Percentiles rank a stretch among this genome's conserved stretches.
Evolutionary conservation across 2,888 invertebrate species (phyloP).

Genomic region (Sussaba pulchella): DNA sequence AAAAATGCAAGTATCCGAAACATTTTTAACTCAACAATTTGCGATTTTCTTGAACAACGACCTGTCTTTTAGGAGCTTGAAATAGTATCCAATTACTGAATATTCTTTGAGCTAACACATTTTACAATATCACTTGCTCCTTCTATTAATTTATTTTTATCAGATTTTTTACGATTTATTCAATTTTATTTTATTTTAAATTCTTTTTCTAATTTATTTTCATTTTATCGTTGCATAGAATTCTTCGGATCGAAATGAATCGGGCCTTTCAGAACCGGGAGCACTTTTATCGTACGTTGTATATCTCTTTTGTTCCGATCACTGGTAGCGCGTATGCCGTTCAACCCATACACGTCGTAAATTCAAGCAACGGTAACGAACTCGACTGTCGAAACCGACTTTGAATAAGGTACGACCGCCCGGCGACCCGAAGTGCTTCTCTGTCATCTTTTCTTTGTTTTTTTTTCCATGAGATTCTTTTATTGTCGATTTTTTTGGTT

Average conservation of each 20-base stretch:
- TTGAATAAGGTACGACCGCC: slow-evolving; percentile 76
- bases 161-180: too few species aligned
- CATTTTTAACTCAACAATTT: slow-evolving; percentile 9
- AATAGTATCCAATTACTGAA: not conserved
- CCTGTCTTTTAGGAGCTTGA: not conserved
- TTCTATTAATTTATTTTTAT: slow-evolving; percentile 35
- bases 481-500: slow-evolving; percentile 59
- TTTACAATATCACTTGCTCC: slow-evolving; percentile 56
- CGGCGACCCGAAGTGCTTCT: slow-evolving; percentile 73
- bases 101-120: slow-evolving; percentile 32
- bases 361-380: slow-evolving; percentile 82
- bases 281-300: slow-evolving; percentile 67
- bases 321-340: slow-evolving; percentile 52
- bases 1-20: slow-evolving; percentile 6
- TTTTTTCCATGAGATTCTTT: slow-evolving; percentile 46
- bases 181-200: slow-evolving; percentile 8
- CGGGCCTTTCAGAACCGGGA: slow-evolving; percentile 58
- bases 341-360: slow-evolving; percentile 77
- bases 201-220: slow-evolving; percentile 28
- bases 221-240: not conserved
- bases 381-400: slow-evolving; percentile 82
- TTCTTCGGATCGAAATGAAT: slow-evolving; percentile 39
- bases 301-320: slow-evolving; percentile 68
- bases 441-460: slow-evolving; percentile 68
- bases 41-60: slow-evolving; percentile 31